These are phyloP conservation scores for Eonycteris spelaea DNA, from an alignment of 2,113 vertebrate species.

Conservation along the genomic window DNA sequence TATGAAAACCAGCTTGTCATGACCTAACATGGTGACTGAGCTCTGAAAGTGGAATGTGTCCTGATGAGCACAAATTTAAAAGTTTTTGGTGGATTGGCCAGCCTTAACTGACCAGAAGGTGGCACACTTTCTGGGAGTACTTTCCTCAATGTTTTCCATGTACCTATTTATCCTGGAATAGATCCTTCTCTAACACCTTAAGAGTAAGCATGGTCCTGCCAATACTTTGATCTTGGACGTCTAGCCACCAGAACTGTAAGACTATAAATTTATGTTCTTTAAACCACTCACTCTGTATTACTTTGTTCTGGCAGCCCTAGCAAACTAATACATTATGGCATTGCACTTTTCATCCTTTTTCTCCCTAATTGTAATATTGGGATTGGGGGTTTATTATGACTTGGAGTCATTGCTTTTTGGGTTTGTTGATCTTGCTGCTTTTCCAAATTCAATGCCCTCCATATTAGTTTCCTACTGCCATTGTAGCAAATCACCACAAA, in stretches of 20 bases:
- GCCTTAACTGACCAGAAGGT: neutral
- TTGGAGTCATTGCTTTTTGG: neutral
- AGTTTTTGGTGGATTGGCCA: neutral
- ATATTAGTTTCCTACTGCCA: neutral
- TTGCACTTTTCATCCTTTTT: neutral
- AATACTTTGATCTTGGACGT: neutral
- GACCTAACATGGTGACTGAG: too few relatives aligned
- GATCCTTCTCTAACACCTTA: neutral
- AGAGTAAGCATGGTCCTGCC: neutral
- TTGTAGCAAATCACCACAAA: neutral
- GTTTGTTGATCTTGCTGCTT: neutral
- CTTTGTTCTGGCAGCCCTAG: neutral
- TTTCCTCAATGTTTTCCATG: neutral
- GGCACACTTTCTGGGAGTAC: neutral
- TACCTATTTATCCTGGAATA: neutral
- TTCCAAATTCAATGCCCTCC: neutral
- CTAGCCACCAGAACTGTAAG: neutral
- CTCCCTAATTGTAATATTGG: neutral
- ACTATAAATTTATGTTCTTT: too few relatives aligned
- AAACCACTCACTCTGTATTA: too few relatives aligned
- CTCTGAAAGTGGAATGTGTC: neutral
- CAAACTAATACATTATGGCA: neutral
- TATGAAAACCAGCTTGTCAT: accelerated
- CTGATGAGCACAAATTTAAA: neutral
- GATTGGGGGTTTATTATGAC: neutral